Evolutionary conservation across 1,140 invertebrate genomes (phyloP), one percentile per base, ranked within the genome.

Genomic region (Drosophila seguyi): DNA sequence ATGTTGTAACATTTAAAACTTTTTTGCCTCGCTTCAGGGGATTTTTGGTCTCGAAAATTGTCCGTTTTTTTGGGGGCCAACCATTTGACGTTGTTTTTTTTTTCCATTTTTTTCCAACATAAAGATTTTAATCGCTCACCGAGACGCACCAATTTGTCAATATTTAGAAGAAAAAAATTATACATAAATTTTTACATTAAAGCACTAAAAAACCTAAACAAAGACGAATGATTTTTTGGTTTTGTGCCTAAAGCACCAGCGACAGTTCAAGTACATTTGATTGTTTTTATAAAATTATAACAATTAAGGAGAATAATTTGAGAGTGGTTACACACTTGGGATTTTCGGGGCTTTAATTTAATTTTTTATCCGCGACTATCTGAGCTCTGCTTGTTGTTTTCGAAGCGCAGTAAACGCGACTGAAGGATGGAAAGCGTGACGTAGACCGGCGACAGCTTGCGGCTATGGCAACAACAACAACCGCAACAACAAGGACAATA

Each of bases 401-500:
- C 57, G 84, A 66, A 84, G 65, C 84, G 84, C 58, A 87, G 53
- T 87, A 71, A 80, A 68, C 84, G 68, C 79, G 72, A 88, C 76
- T 87, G 72, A 74, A 69, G 59, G 67, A 85, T 84, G 61, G 58
- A 85, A 85, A 81, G 81, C 81, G 81, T 84, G 66, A 85, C 81
- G 80, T 77, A 82, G 63, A 79, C 59, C 82, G 78, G 83, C 82
- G 79, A 84, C 80, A 87, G 85, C 84, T 87, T 87, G 84, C 71
- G 83, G 79, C 67, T 76, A 84, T 76, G 62, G 39, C 79, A 79
- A 83, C 83, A 75, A 81, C 48, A 69, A 81, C 77, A 79, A 56
- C 65, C 61, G 55, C 56, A 72, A 42, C 36, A 63, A 65, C 52
- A 57, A 52, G 29, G 58, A 60, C 75, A 52, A 56, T 52, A 79